Evolutionary conservation across 2,113 vertebrate genomes (phyloP).

Genomic region (Beaufortia kweichowensis): DNA sequence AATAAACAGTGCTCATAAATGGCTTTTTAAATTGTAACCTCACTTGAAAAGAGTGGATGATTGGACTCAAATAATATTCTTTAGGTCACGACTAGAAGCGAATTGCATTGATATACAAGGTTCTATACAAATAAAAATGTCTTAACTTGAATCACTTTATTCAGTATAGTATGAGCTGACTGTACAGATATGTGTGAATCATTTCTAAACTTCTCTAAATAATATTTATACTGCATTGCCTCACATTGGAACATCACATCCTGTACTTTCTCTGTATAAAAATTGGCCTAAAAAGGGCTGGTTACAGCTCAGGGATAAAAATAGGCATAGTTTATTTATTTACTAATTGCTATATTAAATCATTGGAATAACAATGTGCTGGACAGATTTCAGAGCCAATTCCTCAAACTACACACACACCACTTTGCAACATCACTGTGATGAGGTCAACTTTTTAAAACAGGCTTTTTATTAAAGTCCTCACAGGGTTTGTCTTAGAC

Average conservation of each 20-base stretch:
- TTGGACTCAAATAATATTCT: too few species aligned
- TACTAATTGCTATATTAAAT: constrained; percentile 5
- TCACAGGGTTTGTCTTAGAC: constrained; percentile 8
- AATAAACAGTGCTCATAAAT: too few species aligned
- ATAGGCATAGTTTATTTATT: constrained; percentile 20
- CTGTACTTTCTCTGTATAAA: background rate
- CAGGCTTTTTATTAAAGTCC: background rate
- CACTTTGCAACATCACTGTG: background rate
- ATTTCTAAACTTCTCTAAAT: background rate
- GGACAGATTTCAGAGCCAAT: background rate
- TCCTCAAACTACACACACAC: background rate
- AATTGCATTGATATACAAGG: too few species aligned
- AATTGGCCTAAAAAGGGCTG: constrained; percentile 21
- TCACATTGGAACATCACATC: background rate
- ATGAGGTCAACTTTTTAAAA: background rate
- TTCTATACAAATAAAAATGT: too few species aligned
- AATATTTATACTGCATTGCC: background rate
- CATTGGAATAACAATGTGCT: constrained; percentile 19
- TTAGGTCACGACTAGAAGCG: too few species aligned
- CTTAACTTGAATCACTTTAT: too few species aligned
- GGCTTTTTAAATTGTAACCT: too few species aligned
- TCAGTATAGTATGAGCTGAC: too few species aligned
- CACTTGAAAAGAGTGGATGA: too few species aligned
- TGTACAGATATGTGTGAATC: background rate
- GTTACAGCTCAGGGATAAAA: constrained; percentile 3